phyloP scores from a whole-genome alignment of 1,140 invertebrate species.

The Zaprionus nigranus region DNA sequence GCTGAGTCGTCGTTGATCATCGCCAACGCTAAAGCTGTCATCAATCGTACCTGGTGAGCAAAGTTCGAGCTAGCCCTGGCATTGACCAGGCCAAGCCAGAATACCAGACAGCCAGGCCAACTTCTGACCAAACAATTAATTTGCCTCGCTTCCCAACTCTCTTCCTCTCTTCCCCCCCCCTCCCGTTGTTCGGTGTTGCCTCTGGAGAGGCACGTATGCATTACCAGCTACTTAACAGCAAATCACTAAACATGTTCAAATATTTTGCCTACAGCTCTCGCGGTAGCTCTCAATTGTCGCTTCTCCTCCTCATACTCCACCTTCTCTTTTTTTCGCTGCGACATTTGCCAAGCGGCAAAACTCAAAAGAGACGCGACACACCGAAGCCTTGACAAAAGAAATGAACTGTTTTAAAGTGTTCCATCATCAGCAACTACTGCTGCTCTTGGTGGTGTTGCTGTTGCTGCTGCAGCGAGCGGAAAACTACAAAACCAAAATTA shows the following conservation, averaged over 20 bases:
- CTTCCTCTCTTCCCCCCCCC: background rate
- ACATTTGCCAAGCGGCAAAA: conserved; percentile 77
- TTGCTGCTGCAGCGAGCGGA: conserved; percentile 55
- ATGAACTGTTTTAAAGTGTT: conserved; percentile 82
- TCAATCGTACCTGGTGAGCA: conserved; percentile 57
- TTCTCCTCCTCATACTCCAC: background rate
- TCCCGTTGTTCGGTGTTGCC: background rate
- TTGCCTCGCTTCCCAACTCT: background rate
- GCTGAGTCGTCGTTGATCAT: conserved; percentile 75
- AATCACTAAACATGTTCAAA: conserved; percentile 82
- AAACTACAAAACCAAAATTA: conserved; percentile 83
- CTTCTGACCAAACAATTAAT: conserved; percentile 42
- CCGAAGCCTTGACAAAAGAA: conserved; percentile 77
- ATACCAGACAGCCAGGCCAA: conserved; percentile 3
- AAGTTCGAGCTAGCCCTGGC: conserved; percentile 59
- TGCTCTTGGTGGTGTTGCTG: conserved; percentile 8
- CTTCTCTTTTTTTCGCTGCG: conserved; percentile 44
- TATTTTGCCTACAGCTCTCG: conserved; percentile 67
- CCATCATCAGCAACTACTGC: conserved; percentile 38
- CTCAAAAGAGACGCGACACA: conserved; percentile 54
- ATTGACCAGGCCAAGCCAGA: conserved; percentile 44
- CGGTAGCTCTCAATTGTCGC: conserved; percentile 52
- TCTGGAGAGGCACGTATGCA: conserved; percentile 38
- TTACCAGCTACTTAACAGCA: conserved; percentile 80
- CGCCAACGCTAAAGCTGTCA: conserved; percentile 77